These are phyloP conservation scores for Brevimyrus niger DNA, from an alignment of 2,113 vertebrate genomes.

Conservation along the genomic window DNA sequence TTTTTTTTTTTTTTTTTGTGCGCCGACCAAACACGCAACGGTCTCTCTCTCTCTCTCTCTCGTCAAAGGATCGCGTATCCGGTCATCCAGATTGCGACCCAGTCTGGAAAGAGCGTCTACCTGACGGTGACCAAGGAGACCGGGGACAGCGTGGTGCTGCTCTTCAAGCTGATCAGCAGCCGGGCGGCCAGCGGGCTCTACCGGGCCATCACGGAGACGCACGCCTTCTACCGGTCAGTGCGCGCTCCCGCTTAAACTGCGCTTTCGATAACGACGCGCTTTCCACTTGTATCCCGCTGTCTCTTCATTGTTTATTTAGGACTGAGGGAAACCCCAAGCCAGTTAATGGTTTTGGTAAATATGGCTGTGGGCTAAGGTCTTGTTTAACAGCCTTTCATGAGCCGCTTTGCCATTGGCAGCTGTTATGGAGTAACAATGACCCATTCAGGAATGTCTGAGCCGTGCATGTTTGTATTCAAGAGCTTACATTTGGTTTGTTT, in stretches of 20 bases:
- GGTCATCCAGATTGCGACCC: slow-evolving; percentile 96
- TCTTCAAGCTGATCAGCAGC: slow-evolving; percentile 94
- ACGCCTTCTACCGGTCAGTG: slow-evolving; percentile 89
- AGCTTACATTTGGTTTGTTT: background rate
- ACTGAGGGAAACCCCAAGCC: background rate
- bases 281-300: background rate
- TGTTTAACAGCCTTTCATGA: background rate
- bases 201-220: slow-evolving; percentile 90
- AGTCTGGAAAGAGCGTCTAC: slow-evolving; percentile 94
- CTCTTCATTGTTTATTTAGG: background rate
- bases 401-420: background rate
- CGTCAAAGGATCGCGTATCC: slow-evolving; percentile 78
- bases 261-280: background rate
- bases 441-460: background rate
- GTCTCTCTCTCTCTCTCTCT: background rate
- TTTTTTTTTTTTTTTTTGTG: background rate
- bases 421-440: background rate
- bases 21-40: background rate
- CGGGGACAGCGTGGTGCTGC: slow-evolving; percentile 80
- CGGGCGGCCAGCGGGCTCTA: slow-evolving; percentile 93
- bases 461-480: background rate
- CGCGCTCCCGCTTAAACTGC: background rate
- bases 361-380: background rate
- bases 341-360: background rate
- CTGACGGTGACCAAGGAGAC: slow-evolving; percentile 90